Evolutionary conservation across 2,797 vertebrate genomes (phyloP).

Genomic region (Podargus strigoides): DNA sequence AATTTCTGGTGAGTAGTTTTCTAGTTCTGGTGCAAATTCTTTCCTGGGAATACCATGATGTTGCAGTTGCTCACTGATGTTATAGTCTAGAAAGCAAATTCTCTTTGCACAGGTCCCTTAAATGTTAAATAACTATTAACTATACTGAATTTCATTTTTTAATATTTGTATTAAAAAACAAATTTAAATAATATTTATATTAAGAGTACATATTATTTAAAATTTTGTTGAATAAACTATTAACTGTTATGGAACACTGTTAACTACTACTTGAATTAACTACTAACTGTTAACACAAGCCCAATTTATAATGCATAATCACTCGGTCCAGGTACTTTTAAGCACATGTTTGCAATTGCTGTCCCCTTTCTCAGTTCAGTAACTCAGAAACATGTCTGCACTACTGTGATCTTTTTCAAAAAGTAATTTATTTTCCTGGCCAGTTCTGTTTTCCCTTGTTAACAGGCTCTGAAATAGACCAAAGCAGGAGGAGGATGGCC

Average conservation of each 20-base stretch:
- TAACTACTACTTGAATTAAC: neutral
- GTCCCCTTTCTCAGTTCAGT: neutral
- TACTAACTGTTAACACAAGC: neutral
- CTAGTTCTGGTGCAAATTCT: neutral
- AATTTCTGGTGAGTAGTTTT: neutral
- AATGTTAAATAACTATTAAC: neutral
- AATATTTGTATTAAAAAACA: neutral
- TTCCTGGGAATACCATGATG: neutral
- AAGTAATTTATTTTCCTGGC: constrained; percentile 53
- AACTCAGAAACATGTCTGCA: constrained; percentile 27
- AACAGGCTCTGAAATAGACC: constrained; percentile 34
- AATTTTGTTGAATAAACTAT: neutral
- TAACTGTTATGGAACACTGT: neutral
- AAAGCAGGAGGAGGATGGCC: constrained; percentile 19
- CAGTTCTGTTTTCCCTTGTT: constrained; percentile 49
- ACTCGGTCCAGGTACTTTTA: neutral
- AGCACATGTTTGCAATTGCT: neutral
- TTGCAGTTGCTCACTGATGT: neutral
- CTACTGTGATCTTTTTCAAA: constrained; percentile 41
- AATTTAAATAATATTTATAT: neutral
- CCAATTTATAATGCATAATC: neutral
- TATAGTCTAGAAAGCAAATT: neutral
- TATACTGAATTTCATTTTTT: neutral
- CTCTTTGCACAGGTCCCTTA: neutral
- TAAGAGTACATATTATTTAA: neutral